phyloP scores from a whole-genome alignment of 2,113 vertebrate genomes.

The Pheucticus melanocephalus region DNA sequence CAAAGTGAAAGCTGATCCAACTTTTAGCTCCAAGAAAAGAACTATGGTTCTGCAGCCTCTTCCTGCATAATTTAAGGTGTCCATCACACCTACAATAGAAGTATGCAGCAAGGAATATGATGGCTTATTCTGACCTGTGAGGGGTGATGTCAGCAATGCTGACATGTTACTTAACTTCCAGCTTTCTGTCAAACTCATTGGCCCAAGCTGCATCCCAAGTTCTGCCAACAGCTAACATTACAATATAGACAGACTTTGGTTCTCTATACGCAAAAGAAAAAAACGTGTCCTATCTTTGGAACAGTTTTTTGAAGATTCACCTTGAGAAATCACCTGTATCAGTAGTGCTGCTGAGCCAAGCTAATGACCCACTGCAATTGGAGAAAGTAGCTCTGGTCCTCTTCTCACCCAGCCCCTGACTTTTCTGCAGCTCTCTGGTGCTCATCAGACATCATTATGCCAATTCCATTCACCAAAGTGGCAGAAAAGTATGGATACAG shows the following conservation, averaged over 20 bases:
- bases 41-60: not conserved
- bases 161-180: not conserved
- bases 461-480: not conserved
- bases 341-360: not conserved
- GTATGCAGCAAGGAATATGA: rapidly evolving
- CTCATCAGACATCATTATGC: not conserved
- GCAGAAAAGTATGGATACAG: not conserved
- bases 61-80: not conserved
- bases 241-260: not conserved
- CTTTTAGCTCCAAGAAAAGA: not conserved
- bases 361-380: not conserved
- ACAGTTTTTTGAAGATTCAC: not conserved
- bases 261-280: not conserved
- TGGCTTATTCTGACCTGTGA: not conserved
- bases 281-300: not conserved
- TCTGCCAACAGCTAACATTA: not conserved
- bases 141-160: not conserved
- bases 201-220: not conserved
- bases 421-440: not conserved
- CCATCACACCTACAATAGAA: not conserved
- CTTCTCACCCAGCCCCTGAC: not conserved
- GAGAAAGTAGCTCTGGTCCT: not conserved
- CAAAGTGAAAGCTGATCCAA: not conserved
- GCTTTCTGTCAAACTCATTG: not conserved
- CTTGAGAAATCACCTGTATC: not conserved